Base-by-base conservation (phyloP, 1,140 invertebrate genomes). In the Magallana gigas region DNA sequence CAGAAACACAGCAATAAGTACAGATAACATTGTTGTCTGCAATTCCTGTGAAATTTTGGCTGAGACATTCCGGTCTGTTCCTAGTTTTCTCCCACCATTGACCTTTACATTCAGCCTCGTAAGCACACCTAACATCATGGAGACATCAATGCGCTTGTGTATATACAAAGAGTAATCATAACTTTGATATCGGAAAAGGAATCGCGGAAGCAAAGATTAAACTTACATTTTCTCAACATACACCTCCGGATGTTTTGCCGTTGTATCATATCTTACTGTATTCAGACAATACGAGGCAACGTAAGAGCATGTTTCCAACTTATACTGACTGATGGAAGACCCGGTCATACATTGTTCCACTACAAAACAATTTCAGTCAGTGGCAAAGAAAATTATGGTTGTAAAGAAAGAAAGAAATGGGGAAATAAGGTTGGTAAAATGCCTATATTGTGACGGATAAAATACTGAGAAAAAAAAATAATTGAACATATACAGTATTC, bases 201-300 rank as follows among this genome's bases (percentile, higher is more conserved):
- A 48, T 48, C 36, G 36, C 3, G 36, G 36, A 48, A 2, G 5
- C 36, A 48, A 4, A 48, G 5, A 2, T 4, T 48, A 48, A 48
- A 48, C 36, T 48, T 48, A 48, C 36, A 0, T 48, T 5, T 48
- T 48, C 36, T 48, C 36, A 48, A 48, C 36, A 48, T 48, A 48
- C 36, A 48, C 36, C 36, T 48, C 36, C 36, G 68, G 68, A 5
- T 76, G 68, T 76, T 76, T 76, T 18, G 68, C 68, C 2, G 68
- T 76, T 76, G 68, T 76, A 9, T 76, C 68, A 23, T 76, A 76
- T 76, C 68, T 76, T 29, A 76, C 68, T 76, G 23, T 29, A 29
- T 76, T 76, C 8, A 76, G 23, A 9, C 68, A 76, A 29, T 76
- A 76, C 23, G 68, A 76, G 18, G 68, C 12, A 8, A 23, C 0